phyloP scores from a whole-genome alignment of 2,113 vertebrate species.

The Orthonyx spaldingii region DNA sequence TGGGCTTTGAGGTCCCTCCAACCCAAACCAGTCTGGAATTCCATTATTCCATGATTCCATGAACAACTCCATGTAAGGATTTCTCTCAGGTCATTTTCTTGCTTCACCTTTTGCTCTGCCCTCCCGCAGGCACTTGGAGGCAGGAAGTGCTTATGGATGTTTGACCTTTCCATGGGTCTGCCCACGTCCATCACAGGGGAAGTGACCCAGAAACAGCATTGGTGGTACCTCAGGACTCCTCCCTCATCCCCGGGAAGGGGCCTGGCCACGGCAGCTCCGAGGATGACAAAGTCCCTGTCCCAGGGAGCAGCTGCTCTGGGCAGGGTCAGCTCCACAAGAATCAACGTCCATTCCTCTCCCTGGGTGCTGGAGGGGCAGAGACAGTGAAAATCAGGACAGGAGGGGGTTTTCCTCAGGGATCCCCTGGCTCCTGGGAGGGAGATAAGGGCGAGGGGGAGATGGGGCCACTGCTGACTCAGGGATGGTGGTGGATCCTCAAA shows the following conservation, averaged over 20 bases:
- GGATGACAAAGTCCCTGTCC: not conserved
- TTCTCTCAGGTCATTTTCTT: not conserved
- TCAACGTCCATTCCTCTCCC: not conserved
- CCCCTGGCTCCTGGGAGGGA: not conserved
- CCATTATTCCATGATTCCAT: not conserved
- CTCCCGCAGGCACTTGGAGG: not conserved
- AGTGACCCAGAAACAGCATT: not conserved
- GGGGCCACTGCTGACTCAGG: not conserved
- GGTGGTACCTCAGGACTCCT: not conserved
- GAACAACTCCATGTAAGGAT: accelerated
- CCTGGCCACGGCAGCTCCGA: accelerated
- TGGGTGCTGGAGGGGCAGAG: not conserved
- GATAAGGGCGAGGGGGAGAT: not conserved
- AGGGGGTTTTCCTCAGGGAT: not conserved
- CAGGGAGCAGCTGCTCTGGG: not conserved
- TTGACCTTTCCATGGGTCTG: not conserved
- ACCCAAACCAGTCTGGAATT: not conserved
- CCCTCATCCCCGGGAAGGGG: accelerated
- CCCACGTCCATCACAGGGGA: not conserved
- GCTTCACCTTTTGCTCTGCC: not conserved
- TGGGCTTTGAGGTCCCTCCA: accelerated
- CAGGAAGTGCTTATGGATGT: not conserved
- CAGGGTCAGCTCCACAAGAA: not conserved
- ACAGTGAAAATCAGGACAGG: not conserved
- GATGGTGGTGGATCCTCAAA: not conserved